Conservation (phyloP, 2,888 invertebrate genomes). For the Tipula unca region DNA sequence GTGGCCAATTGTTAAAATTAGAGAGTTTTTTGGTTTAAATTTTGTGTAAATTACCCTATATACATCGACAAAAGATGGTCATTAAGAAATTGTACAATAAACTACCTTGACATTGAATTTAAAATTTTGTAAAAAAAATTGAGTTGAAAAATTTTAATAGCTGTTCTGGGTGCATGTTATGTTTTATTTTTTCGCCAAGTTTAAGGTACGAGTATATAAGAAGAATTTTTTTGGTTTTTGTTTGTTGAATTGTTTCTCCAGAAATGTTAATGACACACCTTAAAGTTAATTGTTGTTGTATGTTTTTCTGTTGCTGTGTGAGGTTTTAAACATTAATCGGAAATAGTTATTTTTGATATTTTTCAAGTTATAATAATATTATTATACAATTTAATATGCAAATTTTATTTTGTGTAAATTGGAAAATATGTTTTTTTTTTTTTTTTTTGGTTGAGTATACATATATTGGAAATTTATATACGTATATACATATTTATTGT, state of each 20-base stretch:
- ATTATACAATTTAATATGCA: slow-evolving; percentile 1
- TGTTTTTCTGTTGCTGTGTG: background rate
- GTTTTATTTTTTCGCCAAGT: background rate
- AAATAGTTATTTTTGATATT: background rate
- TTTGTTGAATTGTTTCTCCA: background rate
- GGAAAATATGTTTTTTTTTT: background rate
- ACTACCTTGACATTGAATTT: background rate
- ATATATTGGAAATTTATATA: background rate
- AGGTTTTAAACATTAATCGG: background rate
- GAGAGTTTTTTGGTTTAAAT: background rate
- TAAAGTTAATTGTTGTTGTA: background rate
- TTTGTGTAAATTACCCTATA: background rate
- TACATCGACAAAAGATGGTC: background rate
- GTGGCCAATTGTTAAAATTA: background rate
- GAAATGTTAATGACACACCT: background rate
- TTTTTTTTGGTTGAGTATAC: background rate
- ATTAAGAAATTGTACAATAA: slow-evolving; percentile 8
- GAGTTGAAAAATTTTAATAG: background rate
- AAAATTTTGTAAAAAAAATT: background rate
- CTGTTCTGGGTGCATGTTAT: background rate
- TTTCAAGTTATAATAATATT: background rate
- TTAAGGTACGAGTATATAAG: background rate
- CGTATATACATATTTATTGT: too few species aligned
- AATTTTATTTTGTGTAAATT: slow-evolving; percentile 14
- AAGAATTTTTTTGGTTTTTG: background rate